Conservation (phyloP, 2,797 vertebrate species). For the Erpetoichthys calabaricus region DNA sequence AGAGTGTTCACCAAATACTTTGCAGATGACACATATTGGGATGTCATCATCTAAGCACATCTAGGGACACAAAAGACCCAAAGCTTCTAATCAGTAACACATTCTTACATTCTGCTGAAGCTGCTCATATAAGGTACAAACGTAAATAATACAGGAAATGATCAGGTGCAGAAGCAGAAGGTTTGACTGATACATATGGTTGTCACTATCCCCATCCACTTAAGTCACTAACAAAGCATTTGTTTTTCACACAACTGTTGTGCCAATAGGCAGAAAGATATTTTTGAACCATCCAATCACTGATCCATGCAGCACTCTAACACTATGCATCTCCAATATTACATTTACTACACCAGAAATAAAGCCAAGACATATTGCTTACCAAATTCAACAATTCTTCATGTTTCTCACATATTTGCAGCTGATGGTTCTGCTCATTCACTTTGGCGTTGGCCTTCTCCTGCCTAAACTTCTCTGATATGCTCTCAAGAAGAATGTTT, state of each 20-base stretch:
- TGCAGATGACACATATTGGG: conserved; percentile 18
- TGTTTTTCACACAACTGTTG: no score
- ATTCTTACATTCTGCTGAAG: no score
- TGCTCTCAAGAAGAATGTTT: conserved; percentile 24
- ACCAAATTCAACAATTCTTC: conserved; percentile 21
- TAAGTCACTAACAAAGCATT: no score
- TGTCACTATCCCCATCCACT: no score
- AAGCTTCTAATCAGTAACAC: no score
- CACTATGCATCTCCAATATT: neutral
- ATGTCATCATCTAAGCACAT: conserved; percentile 19
- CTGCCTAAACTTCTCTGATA: conserved; percentile 24
- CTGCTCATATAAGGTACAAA: no score
- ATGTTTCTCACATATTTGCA: conserved; percentile 15
- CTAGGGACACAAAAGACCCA: conserved; percentile 15
- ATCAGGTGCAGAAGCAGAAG: no score
- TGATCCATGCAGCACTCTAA: neutral
- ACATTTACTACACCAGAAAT: neutral
- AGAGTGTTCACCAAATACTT: conserved; percentile 22
- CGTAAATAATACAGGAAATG: no score
- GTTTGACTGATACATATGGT: no score
- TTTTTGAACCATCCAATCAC: no score
- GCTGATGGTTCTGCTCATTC: conserved; percentile 14
- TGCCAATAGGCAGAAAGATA: no score
- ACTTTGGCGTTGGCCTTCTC: conserved; percentile 11
- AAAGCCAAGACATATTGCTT: conserved; percentile 2